Percentiles rank a stretch among this genome's conserved stretches.
Conservation (phyloP, 2,888 invertebrate genomes). For the Drosophila merina region DNA sequence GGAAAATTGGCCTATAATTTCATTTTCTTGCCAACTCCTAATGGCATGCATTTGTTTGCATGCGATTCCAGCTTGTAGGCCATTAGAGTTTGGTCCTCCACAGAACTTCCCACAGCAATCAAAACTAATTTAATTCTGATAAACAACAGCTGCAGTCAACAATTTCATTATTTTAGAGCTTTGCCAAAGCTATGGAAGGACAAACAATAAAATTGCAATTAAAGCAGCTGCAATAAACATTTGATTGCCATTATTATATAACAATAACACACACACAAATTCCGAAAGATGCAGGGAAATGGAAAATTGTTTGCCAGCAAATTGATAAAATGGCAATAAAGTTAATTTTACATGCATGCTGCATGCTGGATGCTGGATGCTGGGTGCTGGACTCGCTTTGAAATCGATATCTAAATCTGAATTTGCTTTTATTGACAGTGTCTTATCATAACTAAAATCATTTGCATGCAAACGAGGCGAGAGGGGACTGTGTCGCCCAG, state of each 20-base stretch:
- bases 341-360: conserved; percentile 50
- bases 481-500: conserved; percentile 40
- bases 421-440: conserved; percentile 67
- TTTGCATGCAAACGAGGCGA: conserved; percentile 58
- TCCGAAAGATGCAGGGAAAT: conserved; percentile 9
- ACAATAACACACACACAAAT: conserved; percentile 25
- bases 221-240: conserved; percentile 51
- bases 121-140: conserved; percentile 55
- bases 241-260: conserved; percentile 56
- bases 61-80: conserved; percentile 15
- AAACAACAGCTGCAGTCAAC: conserved; percentile 50
- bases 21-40: conserved; percentile 34
- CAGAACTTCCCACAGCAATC: conserved; percentile 41
- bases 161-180: conserved; percentile 32
- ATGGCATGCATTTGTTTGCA: conserved; percentile 42
- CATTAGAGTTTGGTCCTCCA: conserved; percentile 7
- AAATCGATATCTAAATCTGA: conserved; percentile 31
- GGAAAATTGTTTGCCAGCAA: conserved; percentile 33
- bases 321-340: conserved; percentile 66
- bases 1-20: conserved; percentile 12
- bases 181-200: conserved; percentile 18
- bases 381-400: background rate
- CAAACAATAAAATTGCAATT: conserved; percentile 61
- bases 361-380: too few species aligned
- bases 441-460: conserved; percentile 71